A percentile compares a stretch with the other conserved stretches of the same genome.
These are phyloP conservation scores for Ptilodon capucinus DNA, from an alignment of 2,888 invertebrate genomes.

Conservation along the genomic window DNA sequence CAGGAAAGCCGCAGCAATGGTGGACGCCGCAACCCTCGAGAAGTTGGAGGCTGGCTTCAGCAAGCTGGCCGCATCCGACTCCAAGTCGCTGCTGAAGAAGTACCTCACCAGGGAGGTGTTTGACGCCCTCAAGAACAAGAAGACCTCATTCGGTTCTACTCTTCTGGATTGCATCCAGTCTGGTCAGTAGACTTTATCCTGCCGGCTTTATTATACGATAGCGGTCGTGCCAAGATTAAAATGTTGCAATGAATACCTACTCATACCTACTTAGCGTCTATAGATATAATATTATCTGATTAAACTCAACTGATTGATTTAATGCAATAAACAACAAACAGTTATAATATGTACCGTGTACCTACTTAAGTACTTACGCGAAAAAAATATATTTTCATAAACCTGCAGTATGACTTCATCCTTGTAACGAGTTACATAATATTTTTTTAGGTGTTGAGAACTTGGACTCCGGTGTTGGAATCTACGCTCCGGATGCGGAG, in stretches of 20 bases:
- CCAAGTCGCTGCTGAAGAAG: slow-evolving; percentile 98
- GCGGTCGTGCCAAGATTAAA: not conserved
- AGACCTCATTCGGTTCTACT: slow-evolving; percentile 96
- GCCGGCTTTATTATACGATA: not conserved
- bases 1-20: slow-evolving; percentile 91
- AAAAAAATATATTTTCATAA: not conserved
- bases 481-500: slow-evolving; percentile 99
- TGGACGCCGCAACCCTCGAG: slow-evolving; percentile 94
- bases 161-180: slow-evolving; percentile 97
- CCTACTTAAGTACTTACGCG: too few species aligned
- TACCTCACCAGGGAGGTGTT: slow-evolving; percentile 95
- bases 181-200: slow-evolving; percentile 78
- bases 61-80: slow-evolving; percentile 94
- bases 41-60: slow-evolving; percentile 95
- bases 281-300: slow-evolving; percentile 22
- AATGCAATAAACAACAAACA: not conserved
- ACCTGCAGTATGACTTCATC: not conserved
- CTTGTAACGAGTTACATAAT: slow-evolving; percentile 11
- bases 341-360: not conserved
- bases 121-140: slow-evolving; percentile 95
- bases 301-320: slow-evolving; percentile 1
- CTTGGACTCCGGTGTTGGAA: slow-evolving; percentile 97
- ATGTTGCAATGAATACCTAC: not conserved
- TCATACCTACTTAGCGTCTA: slow-evolving; percentile 6
- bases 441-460: slow-evolving; percentile 91